Conservation (phyloP, 1,140 invertebrate genomes). For the Euura lappo region DNA sequence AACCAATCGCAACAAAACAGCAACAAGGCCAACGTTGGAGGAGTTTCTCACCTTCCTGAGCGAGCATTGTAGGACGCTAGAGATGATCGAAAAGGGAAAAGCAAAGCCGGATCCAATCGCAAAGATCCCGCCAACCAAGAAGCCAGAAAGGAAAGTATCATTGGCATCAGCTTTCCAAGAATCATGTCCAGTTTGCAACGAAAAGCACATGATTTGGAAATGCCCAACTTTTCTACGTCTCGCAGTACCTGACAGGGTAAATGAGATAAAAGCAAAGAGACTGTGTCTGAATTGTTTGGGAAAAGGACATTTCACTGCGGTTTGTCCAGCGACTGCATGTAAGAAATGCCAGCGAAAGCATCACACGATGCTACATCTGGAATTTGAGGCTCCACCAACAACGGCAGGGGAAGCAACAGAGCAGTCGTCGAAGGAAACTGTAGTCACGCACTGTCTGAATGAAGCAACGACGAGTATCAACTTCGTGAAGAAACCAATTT, state of each 20-base stretch:
- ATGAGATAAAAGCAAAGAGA: constrained; percentile 14
- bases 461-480: not conserved
- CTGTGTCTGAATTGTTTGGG: constrained; percentile 26
- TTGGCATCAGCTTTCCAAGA: not conserved
- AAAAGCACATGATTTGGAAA: constrained; percentile 20
- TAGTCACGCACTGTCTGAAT: constrained; percentile 10
- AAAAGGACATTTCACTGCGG: constrained; percentile 20
- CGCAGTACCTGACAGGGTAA: constrained; percentile 20
- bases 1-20: constrained; percentile 11
- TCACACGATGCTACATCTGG: constrained; percentile 17
- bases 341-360: constrained; percentile 21
- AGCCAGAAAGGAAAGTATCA: constrained; percentile 17
- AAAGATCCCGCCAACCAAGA: not conserved
- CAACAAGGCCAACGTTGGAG: too few relatives aligned
- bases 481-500: not conserved
- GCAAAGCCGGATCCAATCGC: not conserved
- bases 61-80: not conserved
- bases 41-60: not conserved
- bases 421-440: not conserved
- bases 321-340: constrained; percentile 19
- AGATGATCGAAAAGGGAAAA: not conserved
- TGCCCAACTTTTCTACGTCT: constrained; percentile 22
- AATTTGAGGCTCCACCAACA: not conserved
- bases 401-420: not conserved
- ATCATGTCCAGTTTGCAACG: constrained; percentile 6